These are phyloP conservation scores for Ptyas mucosa DNA, from an alignment of 2,113 vertebrate genomes.

Conservation along the genomic window DNA sequence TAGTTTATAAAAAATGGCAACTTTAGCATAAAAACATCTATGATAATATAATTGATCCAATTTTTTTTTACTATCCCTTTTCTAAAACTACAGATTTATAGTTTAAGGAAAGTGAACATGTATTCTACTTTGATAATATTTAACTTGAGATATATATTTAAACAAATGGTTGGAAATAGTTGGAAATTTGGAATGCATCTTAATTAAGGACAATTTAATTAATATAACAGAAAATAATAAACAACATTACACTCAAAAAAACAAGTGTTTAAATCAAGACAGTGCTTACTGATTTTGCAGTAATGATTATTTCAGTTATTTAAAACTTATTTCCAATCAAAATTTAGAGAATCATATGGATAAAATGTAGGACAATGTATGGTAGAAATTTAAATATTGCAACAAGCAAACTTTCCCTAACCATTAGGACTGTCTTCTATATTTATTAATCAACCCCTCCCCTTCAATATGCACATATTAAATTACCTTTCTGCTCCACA, in stretches of 20 bases:
- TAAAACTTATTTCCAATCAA: neutral
- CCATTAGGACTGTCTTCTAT: neutral
- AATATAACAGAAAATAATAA: neutral
- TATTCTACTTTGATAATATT: neutral
- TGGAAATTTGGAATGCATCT: neutral
- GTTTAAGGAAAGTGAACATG: neutral
- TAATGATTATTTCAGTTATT: neutral
- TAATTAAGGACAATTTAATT: neutral
- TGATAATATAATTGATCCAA: neutral
- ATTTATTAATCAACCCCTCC: neutral
- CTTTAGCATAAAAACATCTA: neutral
- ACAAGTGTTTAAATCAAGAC: neutral
- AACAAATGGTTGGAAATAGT: neutral
- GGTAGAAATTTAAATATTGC: neutral
- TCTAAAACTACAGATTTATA: neutral
- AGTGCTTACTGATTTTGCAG: neutral
- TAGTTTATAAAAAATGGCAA: neutral
- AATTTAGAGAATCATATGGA: neutral
- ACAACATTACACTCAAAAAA: neutral
- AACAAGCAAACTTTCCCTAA: neutral
- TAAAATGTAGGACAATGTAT: neutral
- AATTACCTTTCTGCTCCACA: neutral
- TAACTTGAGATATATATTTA: neutral
- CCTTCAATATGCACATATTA: neutral
- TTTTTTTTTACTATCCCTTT: neutral